Evolutionary conservation across 1,140 invertebrate species (phyloP), one percentile per base, ranked within the genome.

Genomic region (Drosophila mauritiana): DNA sequence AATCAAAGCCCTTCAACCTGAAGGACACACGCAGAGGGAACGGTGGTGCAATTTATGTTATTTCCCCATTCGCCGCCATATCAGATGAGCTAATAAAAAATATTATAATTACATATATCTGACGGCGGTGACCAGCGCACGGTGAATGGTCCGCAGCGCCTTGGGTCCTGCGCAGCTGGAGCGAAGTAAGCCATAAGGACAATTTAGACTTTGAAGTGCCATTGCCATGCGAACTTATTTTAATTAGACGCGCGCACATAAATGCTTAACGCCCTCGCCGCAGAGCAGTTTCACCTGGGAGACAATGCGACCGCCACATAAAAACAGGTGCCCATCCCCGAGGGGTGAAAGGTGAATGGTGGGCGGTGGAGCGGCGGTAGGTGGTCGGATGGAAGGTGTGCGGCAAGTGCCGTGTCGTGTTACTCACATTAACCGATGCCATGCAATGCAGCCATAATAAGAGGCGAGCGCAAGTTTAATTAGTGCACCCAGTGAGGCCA

Each of bases 41-140:
- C 43, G 63, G 54, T 64, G 45, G 46, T 40, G 53, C 59, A 91
- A 91, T 91, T 91, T 91, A 90, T 91, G 82, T 86, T 77, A 77
- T 88, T 91, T 91, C 70, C 77, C 73, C 81, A 72, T 72, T 63
- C 73, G 65, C 59, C 79, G 78, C 68, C 76, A 59, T 83, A 91
- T 91, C 90, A 91, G 90, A 91, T 91, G 91, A 91, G 90, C 85
- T 86, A 88, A 91, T 91, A 90, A 91, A 91, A 91, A 91, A 91
- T 88, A 88, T 91, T 91, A 90, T 91, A 91, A 91, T 91, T 91
- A 91, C 78, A 78, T 86, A 90, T 80, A 69, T 69, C 42, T 70
- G 34, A 40, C 46, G n/a, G 42, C 12, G 64, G 31, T 49, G 39
- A 68, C 46, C 59, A 17, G 36, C 43, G 17, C n/a, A 5, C n/a